Base-by-base conservation (phyloP, 1,140 invertebrate genomes). In the Drosophila sproati region DNA sequence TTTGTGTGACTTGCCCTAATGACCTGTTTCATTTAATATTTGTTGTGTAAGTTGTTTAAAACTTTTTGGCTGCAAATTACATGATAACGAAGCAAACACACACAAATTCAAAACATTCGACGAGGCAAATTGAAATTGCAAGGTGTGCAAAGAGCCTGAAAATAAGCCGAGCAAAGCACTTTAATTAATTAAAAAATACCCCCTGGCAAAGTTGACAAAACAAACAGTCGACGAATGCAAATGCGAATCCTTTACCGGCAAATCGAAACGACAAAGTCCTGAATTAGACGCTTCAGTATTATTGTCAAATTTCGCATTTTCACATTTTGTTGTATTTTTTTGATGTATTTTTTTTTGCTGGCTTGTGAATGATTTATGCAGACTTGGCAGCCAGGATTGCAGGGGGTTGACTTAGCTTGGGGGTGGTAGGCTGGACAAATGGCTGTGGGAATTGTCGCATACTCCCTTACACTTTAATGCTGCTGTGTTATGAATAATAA, bases 401-500 rank as follows among this genome's bases (percentile, higher is more conserved):
- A 64, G 69, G 34, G 39, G 39, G 20, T 20, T 20, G 20, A 20
- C 39, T 34, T 5, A 34, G 34, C 48, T 37, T 34, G 51, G 8
- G n/a, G 50, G 20, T 60, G 12, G 47, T 43, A 45, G 41, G 69
- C 55, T 39, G 73, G 77, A 74, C 62, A 80, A 87, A 87, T 87
- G 83, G 83, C 80, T 78, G 77, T 85, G 85, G 85, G 83, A 89
- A 89, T 88, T 89, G 85, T 88, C 83, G 83, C 83, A 88, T 77
- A 89, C 83, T 89, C 77, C 80, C 76, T 82, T 89, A 89, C 85
- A 88, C 83, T 88, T 88, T 89, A 82, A 88, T 89, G 83, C 85
- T 88, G 85, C 85, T 88, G 85, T 73, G 85, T 88, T 88, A 88
- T 88, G 83, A 88, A 88, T 88, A 88, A 88, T 88, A 88, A 88